Evolutionary conservation across 1,140 invertebrate genomes (phyloP), one percentile per base, ranked within the genome.

Genomic region (Drosophila subobscura): DNA sequence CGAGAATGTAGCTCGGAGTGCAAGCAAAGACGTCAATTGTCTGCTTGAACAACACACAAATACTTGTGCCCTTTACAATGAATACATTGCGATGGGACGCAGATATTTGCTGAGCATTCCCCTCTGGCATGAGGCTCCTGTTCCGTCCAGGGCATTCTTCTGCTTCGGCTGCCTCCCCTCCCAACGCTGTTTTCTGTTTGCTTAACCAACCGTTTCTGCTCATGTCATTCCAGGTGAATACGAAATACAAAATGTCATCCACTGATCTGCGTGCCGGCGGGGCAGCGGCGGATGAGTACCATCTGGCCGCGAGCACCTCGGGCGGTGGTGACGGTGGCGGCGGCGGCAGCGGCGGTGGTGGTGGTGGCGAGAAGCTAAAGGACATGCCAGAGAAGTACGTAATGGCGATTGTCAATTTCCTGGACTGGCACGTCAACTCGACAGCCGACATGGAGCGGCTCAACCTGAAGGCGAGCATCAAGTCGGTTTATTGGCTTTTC

Each of bases 401-500:
- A 4, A 60, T 85, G 60, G 73, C 81, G 5, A 84, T 91, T 22
- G 85, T 79, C 0, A 74, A 88, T 27, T 86, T 89, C 29, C 60
- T 91, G 2, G 72, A 84, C 40, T 86, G 79, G 37, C 76, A 84
- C 6, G 65, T 61, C 16, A 91, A 91, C 45, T 79, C 70, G 5
- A 90, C 90, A 7, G 66, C 72, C 5, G 83, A 84, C 12, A 61
- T 89, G 67, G 90, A 90, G 33, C 68, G 67, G 5, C 65, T 90
- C 12, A 91, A 77, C 44, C 56, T 91, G 0, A 91, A 91, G 63
- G 71, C 92, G 0, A 93, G 93, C 55, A 91, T 94, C 7, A 91
- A 86, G 16, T 91, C 91, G 6, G 91, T 94, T 6, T 95, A 95
- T 79, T 94, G 94, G 23, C 90, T 95, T 2, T 94, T 95, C 61